Evolutionary conservation across 1,140 invertebrate genomes (phyloP).

Genomic region (Drosophila subobscura): DNA sequence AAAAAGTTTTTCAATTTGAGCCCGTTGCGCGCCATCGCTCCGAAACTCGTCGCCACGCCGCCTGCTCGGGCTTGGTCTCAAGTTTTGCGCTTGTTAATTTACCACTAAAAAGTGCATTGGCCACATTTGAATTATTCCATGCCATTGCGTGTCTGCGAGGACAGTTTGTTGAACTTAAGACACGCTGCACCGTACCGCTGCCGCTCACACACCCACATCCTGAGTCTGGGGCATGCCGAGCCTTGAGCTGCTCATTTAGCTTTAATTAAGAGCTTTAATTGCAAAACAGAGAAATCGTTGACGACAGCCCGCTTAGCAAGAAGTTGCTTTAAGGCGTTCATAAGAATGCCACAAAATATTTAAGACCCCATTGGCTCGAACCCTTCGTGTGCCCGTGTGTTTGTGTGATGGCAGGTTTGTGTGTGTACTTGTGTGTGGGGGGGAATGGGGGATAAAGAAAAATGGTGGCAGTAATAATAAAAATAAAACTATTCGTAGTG

Average conservation of each 20-base stretch:
- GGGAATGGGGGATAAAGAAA: slow-evolving; percentile 23
- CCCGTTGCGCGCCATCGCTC: slow-evolving; percentile 23
- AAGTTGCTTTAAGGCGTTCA: slow-evolving; percentile 26
- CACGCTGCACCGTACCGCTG: background rate
- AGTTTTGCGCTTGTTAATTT: slow-evolving; percentile 65
- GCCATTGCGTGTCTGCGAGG: slow-evolving; percentile 54
- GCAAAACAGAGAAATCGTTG: slow-evolving; percentile 27
- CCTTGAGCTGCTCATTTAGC: slow-evolving; percentile 32
- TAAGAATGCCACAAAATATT: slow-evolving; percentile 65
- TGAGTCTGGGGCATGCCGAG: too few relatives aligned
- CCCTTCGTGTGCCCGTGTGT: background rate
- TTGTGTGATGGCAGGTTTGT: slow-evolving; percentile 4
- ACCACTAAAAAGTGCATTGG: slow-evolving; percentile 72
- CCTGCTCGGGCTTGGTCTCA: slow-evolving; percentile 19
- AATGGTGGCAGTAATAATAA: slow-evolving; percentile 71
- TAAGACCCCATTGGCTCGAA: slow-evolving; percentile 35
- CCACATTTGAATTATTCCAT: slow-evolving; percentile 67
- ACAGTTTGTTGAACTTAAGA: slow-evolving; percentile 52
- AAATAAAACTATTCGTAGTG: slow-evolving; percentile 74
- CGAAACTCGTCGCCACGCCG: background rate
- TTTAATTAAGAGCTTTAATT: slow-evolving; percentile 45
- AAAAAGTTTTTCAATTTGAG: slow-evolving; percentile 78
- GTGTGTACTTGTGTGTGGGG: slow-evolving; percentile 9
- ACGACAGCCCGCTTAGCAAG: slow-evolving; percentile 66
- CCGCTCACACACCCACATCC: background rate